These are phyloP conservation scores for Arbacia lixula DNA, from an alignment of 53 echinoderm and acorn worm species.

Conservation along the genomic window DNA sequence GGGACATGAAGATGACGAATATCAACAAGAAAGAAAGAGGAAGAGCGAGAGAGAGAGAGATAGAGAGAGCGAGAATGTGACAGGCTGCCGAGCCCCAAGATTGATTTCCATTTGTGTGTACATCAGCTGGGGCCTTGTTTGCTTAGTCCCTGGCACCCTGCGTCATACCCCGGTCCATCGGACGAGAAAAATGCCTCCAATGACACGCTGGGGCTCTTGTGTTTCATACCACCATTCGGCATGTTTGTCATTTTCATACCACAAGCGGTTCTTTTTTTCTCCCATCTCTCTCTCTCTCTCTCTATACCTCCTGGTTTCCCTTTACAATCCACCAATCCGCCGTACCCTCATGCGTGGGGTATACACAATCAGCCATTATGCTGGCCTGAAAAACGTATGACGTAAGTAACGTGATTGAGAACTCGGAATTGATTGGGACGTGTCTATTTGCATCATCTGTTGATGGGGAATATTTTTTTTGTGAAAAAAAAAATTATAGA, in stretches of 20 bases:
- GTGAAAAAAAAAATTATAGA: no score
- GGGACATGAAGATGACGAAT: neutral
- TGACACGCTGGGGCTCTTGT: no score
- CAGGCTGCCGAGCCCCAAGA: neutral
- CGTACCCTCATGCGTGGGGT: neutral
- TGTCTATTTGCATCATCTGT: no score
- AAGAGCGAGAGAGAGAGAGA: neutral
- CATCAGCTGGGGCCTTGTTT: conserved; percentile 39
- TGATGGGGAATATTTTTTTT: no score
- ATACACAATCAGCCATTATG: no score
- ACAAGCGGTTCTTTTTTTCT: no score
- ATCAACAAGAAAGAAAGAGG: neutral
- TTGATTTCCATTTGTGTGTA: conserved; percentile 35
- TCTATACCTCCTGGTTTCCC: neutral
- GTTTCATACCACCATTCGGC: neutral
- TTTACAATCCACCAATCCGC: neutral
- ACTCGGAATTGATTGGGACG: no score
- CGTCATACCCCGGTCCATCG: conserved; percentile 33
- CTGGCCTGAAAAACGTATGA: neutral
- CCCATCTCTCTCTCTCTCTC: neutral
- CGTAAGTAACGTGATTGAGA: no score
- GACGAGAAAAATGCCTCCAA: conserved; percentile 4
- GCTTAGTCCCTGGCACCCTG: neutral
- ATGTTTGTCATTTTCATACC: no score
- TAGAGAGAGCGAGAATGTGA: neutral